Percentiles rank a stretch among this genome's conserved stretches.
These are phyloP conservation scores for Drosophila fungiperda DNA, from an alignment of 2,888 invertebrate species.

Conservation along the genomic window DNA sequence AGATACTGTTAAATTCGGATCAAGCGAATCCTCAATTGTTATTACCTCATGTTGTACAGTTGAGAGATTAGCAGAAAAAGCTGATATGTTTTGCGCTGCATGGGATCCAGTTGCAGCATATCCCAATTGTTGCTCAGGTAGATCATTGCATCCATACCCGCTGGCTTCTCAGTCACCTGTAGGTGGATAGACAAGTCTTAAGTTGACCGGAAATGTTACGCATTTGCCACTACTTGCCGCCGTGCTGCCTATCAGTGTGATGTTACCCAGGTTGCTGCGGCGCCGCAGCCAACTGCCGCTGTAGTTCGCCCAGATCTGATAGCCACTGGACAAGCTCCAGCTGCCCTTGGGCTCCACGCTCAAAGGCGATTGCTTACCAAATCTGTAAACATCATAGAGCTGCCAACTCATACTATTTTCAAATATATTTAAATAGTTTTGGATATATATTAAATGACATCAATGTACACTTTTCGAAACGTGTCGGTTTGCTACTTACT, in stretches of 20 bases:
- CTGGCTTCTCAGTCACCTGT: slow-evolving; percentile 72
- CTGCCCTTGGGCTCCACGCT: slow-evolving; percentile 68
- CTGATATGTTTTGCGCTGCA: slow-evolving; percentile 82
- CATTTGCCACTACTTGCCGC: slow-evolving; percentile 43
- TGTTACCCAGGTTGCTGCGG: slow-evolving; percentile 70
- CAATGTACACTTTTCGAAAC: too few relatives aligned
- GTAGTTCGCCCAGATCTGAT: slow-evolving; percentile 49
- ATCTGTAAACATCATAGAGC: slow-evolving; percentile 79
- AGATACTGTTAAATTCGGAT: background rate
- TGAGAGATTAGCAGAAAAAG: slow-evolving; percentile 64
- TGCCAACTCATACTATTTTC: slow-evolving; percentile 34
- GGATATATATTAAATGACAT: background rate
- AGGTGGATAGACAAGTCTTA: slow-evolving; percentile 1
- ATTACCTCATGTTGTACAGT: slow-evolving; percentile 77
- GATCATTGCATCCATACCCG: slow-evolving; percentile 38
- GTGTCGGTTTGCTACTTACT: slow-evolving; percentile 41
- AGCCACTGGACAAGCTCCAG: slow-evolving; percentile 69
- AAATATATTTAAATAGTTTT: background rate
- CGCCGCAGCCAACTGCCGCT: slow-evolving; percentile 61
- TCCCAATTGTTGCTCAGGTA: slow-evolving; percentile 61
- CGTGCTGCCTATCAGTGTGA: slow-evolving; percentile 66
- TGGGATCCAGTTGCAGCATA: slow-evolving; percentile 74
- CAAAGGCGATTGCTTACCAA: slow-evolving; percentile 59
- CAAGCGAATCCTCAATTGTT: background rate
- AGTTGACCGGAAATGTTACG: background rate